Percentiles rank a stretch among this genome's conserved stretches.
These are phyloP conservation scores for Saturnia pavonia DNA, from an alignment of 2,888 invertebrate species.

Conservation along the genomic window DNA sequence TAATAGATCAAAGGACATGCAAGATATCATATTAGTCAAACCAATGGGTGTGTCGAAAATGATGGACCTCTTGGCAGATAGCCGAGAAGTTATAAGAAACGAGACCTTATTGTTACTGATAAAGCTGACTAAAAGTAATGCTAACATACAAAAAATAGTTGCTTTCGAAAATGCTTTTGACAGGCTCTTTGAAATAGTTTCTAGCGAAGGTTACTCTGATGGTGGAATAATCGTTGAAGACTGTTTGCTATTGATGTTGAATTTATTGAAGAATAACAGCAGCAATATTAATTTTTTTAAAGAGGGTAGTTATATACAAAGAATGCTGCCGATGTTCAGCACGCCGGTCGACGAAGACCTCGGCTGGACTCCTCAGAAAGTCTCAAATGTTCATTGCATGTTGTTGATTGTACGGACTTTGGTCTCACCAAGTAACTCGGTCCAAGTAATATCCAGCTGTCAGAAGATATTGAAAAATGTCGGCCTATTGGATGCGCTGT, in stretches of 20 bases:
- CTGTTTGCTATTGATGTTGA: slow-evolving; percentile 95
- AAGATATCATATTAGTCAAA: slow-evolving; percentile 92
- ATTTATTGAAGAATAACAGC: slow-evolving; percentile 95
- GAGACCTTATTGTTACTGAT: slow-evolving; percentile 95
- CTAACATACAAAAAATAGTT: slow-evolving; percentile 99
- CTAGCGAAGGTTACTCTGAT: slow-evolving; percentile 94
- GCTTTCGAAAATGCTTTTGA: slow-evolving; percentile 99
- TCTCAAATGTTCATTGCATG: slow-evolving; percentile 96
- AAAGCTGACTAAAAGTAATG: slow-evolving; percentile 95
- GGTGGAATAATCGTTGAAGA: slow-evolving; percentile 99
- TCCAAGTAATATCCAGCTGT: slow-evolving; percentile 89
- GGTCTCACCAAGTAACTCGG: slow-evolving; percentile 96
- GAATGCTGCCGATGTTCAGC: slow-evolving; percentile 93
- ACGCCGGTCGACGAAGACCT: slow-evolving; percentile 86
- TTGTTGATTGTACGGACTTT: slow-evolving; percentile 94
- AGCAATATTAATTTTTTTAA: slow-evolving; percentile 99
- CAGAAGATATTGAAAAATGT: slow-evolving; percentile 94
- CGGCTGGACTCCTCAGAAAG: slow-evolving; percentile 96
- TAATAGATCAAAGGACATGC: slow-evolving; percentile 92
- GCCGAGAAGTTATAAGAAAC: slow-evolving; percentile 96
- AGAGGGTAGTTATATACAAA: slow-evolving; percentile 97
- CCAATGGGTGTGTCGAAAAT: slow-evolving; percentile 99
- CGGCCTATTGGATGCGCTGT: slow-evolving; percentile 84
- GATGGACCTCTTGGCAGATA: slow-evolving; percentile 97
- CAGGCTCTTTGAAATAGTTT: slow-evolving; percentile 95